Base-by-base conservation (phyloP, 1,140 invertebrate genomes). In the Littorina saxatilis region DNA sequence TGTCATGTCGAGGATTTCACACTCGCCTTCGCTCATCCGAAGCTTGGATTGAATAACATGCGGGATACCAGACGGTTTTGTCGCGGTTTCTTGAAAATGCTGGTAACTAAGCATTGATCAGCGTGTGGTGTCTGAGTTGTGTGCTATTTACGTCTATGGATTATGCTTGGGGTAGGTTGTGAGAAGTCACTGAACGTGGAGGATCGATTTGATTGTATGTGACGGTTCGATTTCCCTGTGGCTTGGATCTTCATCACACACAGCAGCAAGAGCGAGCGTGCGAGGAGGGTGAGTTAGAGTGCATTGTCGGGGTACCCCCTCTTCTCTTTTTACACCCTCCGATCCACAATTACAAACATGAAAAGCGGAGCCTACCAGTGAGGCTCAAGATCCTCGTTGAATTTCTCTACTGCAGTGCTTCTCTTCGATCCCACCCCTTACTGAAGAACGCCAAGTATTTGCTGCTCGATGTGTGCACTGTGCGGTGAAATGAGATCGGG, bases 291-390 rank as follows among this genome's bases (percentile, higher is more conserved):
- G 40, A 73, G 70, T 32, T 39, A 43, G 70, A 32, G 70, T 73
- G 70, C 70, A 73, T 73, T 73, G 70, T 73, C 43, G 70, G 70
- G 70, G 39, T 27, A 73, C 40, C 70, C 40, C 40, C 70, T 39
- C 13, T 39, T 43, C 40, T 23, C 70, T 43, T 17, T 29, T 20
- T 13, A 20, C 66, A 70, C 37, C 23, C 23, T 32, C 58, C 66
- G 23, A 73, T 37, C 70, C 58, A 61, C 58, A n/a, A 61, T 29
- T 23, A 29, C 58, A 61, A 61, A 61, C 58, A 61, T 47, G 7
- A 61, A 29, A 61, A 29, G 58, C 58, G 58, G 58, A 61, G 58
- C 20, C 20, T 61, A 9, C 4, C 58, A 61, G 20, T 61, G 27
- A 23, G n/a, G 27, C 58, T 29, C 27, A 61, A 61, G 58, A 61